Evolutionary conservation across 1,140 invertebrate species (phyloP).

Genomic region (Hyles vespertilio): DNA sequence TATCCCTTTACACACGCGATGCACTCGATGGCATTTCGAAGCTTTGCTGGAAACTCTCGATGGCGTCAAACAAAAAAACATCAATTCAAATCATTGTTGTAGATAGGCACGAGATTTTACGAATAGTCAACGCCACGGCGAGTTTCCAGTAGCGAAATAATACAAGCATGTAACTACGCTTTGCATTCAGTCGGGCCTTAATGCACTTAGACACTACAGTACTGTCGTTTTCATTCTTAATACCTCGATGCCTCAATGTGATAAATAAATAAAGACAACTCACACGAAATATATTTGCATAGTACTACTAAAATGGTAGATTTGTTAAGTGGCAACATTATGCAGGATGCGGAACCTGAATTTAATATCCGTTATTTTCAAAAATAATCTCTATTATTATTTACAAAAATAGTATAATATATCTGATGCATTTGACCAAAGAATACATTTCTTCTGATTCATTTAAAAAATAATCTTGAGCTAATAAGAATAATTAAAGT

Average conservation of each 20-base stretch:
- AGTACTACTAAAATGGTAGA: too few species aligned
- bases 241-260: constrained; percentile 27
- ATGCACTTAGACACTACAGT: constrained; percentile 35
- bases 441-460: too few species aligned
- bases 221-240: constrained; percentile 26
- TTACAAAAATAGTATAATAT: too few species aligned
- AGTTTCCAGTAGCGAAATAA: constrained; percentile 35
- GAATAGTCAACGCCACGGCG: constrained; percentile 16
- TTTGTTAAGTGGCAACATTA: too few species aligned
- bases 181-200: constrained; percentile 36
- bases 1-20: constrained; percentile 62
- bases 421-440: too few species aligned
- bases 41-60: constrained; percentile 28
- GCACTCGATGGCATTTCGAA: constrained; percentile 39
- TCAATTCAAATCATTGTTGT: too few species aligned
- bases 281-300: background rate
- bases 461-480: too few species aligned
- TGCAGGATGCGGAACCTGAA: too few species aligned
- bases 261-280: background rate
- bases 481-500: too few species aligned
- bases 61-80: constrained; percentile 7
- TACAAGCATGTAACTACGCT: constrained; percentile 34
- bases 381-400: too few species aligned
- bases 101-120: constrained; percentile 21
- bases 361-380: too few species aligned